Conservation (phyloP, 1,140 invertebrate species). For the Drosophila bifasciata region DNA sequence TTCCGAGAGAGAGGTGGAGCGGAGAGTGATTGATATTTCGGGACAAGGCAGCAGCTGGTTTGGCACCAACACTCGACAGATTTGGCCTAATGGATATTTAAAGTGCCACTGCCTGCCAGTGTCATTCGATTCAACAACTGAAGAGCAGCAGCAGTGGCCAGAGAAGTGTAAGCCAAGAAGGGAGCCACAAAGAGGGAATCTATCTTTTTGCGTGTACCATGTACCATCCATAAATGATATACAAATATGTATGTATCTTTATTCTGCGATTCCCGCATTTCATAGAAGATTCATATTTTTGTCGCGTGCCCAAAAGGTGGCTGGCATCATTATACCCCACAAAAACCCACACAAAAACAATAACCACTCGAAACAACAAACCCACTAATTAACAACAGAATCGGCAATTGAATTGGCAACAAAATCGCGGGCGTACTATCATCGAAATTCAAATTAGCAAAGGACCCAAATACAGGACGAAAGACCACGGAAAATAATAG, state of each 20-base stretch:
- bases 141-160: neutral
- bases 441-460: conserved; percentile 63
- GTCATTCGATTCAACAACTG: conserved; percentile 5
- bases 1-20: conserved; percentile 7
- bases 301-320: conserved; percentile 52
- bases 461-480: conserved; percentile 32
- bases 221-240: too few species aligned
- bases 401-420: too few species aligned
- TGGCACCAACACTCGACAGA: conserved; percentile 7
- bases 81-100: conserved; percentile 41
- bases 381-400: conserved; percentile 65
- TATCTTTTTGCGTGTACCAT: too few species aligned
- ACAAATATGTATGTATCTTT: conserved; percentile 2
- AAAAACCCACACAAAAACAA: conserved; percentile 58
- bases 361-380: conserved; percentile 65
- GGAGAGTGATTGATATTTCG: conserved; percentile 51
- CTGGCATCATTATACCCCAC: conserved; percentile 8
- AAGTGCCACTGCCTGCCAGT: conserved; percentile 43
- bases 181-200: too few species aligned
- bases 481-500: conserved; percentile 32
- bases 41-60: conserved; percentile 61
- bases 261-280: conserved; percentile 25
- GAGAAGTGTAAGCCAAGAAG: too few species aligned
- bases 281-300: conserved; percentile 36
- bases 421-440: conserved; percentile 73